Evolutionary conservation across 2,888 invertebrate species (phyloP), one percentile per base, ranked within the genome.

Genomic region (Drosophila mulleri): DNA sequence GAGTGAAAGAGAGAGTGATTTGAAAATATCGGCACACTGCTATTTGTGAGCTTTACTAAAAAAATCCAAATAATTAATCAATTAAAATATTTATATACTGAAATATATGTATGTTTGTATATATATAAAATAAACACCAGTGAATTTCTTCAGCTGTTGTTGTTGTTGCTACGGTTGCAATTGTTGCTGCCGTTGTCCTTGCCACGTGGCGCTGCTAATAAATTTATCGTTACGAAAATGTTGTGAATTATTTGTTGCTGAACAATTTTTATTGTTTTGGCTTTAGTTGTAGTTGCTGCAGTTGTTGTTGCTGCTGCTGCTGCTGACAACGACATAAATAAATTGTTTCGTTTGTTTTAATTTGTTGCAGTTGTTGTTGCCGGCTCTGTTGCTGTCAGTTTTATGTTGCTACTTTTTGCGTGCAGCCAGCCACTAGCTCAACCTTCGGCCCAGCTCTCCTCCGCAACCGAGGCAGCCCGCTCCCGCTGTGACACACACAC

Each of bases 221-320:
- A 82, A 78, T 75, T 83, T 83, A 52, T 76, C 76, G 80, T 82
- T 79, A 74, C 76, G 58, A 70, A 78, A 69, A 74, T 82, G 74
- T 72, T 87, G 72, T 87, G 74, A 87, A 85, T 87, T 82, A 87
- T 83, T 74, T 84, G 69, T 66, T 82, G 79, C 82, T 66, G 29
- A 73, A 50, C 59, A 68, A 70, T 79, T 71, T 75, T 68, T 71
- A 67, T 78, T 70, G 64, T 72, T 57, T 75, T 66, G 75, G 71
- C 65, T 71, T 70, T 59, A 61, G 78, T 74, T 74, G 72, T 66
- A 60, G 79, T 58, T 23, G 47, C 29, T 39, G 66, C 42, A 67
- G 64, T 44, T 74, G 69, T 50, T 62, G 52, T 32, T 63, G 70
- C 9, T 32, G 29, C 0, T 48, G 48, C 50, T 50, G 76, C n/a